Evolutionary conservation across 2,113 vertebrate species (phyloP).

Genomic region (Semnornis frantzii): DNA sequence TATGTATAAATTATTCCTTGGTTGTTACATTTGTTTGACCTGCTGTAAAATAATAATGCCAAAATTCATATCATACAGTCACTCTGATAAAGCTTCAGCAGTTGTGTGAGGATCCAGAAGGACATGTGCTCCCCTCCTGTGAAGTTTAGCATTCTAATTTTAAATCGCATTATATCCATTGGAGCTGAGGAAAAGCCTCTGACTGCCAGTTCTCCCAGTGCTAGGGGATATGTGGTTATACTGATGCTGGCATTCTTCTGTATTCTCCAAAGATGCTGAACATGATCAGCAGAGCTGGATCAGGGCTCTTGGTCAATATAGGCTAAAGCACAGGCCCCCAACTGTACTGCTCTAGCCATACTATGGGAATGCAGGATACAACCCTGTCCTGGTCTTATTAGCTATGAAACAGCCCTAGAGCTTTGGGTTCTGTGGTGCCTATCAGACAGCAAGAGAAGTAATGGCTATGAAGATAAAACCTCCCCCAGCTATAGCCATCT

Average conservation of each 20-base stretch:
- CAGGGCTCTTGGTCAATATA: accelerated
- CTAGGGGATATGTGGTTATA: too few species aligned
- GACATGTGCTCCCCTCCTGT: accelerated
- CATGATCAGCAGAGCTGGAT: accelerated
- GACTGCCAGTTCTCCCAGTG: not conserved
- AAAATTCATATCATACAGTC: not conserved
- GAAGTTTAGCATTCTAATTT: not conserved
- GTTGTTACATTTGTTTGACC: not conserved
- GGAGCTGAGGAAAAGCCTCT: not conserved
- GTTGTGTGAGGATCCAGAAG: not conserved
- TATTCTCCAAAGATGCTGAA: not conserved
- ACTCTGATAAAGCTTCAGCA: not conserved
- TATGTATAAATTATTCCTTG: not conserved
- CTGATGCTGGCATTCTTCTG: not conserved
- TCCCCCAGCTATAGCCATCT: not conserved
- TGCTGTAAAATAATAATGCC: not conserved
- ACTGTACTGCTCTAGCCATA: not conserved
- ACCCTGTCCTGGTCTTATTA: too few species aligned
- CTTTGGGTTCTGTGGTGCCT: not conserved
- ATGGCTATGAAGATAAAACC: not conserved
- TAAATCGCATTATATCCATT: not conserved
- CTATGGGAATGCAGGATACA: not conserved
- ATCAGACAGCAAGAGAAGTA: not conserved
- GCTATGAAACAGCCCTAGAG: not conserved
- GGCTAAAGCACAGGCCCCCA: not conserved